A percentile compares a stretch with the other conserved stretches of the same genome.
phyloP scores from a whole-genome alignment of 2,113 vertebrate genomes.

The Esox niger region DNA sequence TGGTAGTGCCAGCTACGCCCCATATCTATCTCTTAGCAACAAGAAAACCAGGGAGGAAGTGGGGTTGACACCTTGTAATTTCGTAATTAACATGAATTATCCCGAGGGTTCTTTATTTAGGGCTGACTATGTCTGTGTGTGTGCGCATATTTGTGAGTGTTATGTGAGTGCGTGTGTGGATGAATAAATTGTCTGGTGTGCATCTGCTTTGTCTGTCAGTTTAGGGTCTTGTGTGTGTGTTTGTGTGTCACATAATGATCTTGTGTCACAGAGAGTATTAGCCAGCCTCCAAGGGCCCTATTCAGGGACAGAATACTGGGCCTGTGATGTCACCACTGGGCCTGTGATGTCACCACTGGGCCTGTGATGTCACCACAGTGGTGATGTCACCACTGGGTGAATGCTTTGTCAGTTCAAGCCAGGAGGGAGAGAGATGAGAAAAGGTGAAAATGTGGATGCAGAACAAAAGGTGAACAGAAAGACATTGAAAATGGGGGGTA shows the following conservation, averaged over 20 bases:
- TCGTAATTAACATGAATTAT: slow-evolving; percentile 41
- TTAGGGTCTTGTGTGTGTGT: background rate
- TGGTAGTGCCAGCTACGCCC: slow-evolving; percentile 22
- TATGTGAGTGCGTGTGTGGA: too few relatives aligned
- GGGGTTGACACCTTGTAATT: slow-evolving; percentile 26
- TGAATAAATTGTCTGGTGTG: background rate
- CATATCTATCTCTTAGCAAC: slow-evolving; percentile 41
- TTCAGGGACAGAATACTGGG: slow-evolving; percentile 13
- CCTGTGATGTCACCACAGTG: slow-evolving; percentile 43
- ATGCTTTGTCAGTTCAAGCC: slow-evolving; percentile 36
- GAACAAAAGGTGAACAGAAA: too few relatives aligned
- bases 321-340: slow-evolving; percentile 47
- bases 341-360: slow-evolving; percentile 41
- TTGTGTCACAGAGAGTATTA: slow-evolving; percentile 21
- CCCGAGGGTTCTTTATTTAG: background rate
- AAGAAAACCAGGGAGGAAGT: slow-evolving; percentile 13
- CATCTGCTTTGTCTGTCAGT: background rate
- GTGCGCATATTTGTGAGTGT: too few relatives aligned
- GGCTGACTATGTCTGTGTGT: slow-evolving; percentile 3
- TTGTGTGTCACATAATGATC: slow-evolving; percentile 24
- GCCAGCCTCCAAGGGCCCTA: slow-evolving; percentile 16
- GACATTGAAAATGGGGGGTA: too few relatives aligned
- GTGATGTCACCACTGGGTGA: too few relatives aligned
- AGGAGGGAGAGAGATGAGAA: too few relatives aligned
- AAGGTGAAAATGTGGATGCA: too few relatives aligned